Percentiles rank a stretch among this genome's conserved stretches.
phyloP scores from a whole-genome alignment of 2,113 vertebrate species.

The Tenebrosternarchus preto region DNA sequence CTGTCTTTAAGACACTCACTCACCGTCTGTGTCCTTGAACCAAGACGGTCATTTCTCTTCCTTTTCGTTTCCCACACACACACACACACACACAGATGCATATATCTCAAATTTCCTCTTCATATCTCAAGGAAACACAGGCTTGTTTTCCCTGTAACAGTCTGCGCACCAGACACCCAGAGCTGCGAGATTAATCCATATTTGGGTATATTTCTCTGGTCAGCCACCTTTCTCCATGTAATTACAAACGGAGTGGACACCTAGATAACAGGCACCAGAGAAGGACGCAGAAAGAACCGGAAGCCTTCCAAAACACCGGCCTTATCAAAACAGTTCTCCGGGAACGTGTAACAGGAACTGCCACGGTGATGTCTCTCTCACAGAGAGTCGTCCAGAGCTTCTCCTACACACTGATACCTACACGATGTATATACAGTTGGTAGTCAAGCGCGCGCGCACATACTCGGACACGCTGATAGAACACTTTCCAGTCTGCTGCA shows the following conservation, averaged over 20 bases:
- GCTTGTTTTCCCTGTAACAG: background rate
- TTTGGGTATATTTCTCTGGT: background rate
- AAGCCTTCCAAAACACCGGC: background rate
- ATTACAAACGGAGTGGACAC: background rate
- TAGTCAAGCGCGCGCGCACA: background rate
- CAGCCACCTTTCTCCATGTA: constrained; percentile 4
- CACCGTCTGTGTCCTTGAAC: background rate
- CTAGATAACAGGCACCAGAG: background rate
- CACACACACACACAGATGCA: background rate
- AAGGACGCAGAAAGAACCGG: background rate
- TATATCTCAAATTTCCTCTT: background rate
- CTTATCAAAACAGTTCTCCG: background rate
- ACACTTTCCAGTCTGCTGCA: constrained; percentile 69
- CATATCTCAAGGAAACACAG: constrained; percentile 6
- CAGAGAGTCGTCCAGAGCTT: too few species aligned
- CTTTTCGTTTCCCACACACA: constrained; percentile 11
- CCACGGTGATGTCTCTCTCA: too few species aligned
- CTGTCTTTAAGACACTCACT: background rate
- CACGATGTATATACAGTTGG: background rate
- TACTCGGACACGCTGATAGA: constrained; percentile 53
- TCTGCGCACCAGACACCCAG: too few species aligned
- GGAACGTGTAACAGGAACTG: background rate
- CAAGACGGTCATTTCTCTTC: constrained; percentile 3
- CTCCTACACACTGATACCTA: too few species aligned
- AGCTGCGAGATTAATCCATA: background rate